Percentiles rank a stretch among this genome's conserved stretches.
Conservation (phyloP, 2,888 invertebrate species). For the Athalia cordata region DNA sequence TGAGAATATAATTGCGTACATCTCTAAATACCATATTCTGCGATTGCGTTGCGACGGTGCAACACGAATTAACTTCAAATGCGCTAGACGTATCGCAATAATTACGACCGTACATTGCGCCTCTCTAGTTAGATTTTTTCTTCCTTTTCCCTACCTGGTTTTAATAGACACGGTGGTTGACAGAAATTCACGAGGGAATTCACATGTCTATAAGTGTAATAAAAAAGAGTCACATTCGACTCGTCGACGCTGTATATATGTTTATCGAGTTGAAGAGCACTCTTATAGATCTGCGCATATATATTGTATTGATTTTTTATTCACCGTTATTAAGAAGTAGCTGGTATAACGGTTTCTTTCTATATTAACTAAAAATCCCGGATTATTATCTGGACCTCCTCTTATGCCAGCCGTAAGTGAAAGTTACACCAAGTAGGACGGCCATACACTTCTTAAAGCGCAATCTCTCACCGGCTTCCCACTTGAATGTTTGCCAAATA, state of each 20-base stretch:
- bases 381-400: slow-evolving; percentile 62
- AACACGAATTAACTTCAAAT: slow-evolving; percentile 12
- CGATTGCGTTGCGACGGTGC: neutral
- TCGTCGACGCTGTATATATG: no score
- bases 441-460: slow-evolving; percentile 49
- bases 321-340: neutral
- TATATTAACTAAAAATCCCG: slow-evolving; percentile 4
- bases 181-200: no score
- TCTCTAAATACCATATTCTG: no score
- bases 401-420: slow-evolving; percentile 71
- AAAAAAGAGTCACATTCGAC: no score
- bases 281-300: no score
- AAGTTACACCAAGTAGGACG: slow-evolving; percentile 72
- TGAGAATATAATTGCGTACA: slow-evolving; percentile 11
- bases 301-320: neutral
- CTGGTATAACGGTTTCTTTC: neutral
- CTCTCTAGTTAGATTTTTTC: neutral
- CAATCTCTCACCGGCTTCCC: slow-evolving; percentile 15
- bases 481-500: slow-evolving; percentile 66
- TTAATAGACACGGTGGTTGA: neutral
- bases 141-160: neutral
- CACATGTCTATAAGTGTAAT: no score
- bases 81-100: slow-evolving; percentile 23
- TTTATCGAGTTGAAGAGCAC: no score
- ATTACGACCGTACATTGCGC: neutral